These are phyloP conservation scores for Lagocephalus sceleratus DNA, from an alignment of 2,797 vertebrate genomes.

Conservation along the genomic window DNA sequence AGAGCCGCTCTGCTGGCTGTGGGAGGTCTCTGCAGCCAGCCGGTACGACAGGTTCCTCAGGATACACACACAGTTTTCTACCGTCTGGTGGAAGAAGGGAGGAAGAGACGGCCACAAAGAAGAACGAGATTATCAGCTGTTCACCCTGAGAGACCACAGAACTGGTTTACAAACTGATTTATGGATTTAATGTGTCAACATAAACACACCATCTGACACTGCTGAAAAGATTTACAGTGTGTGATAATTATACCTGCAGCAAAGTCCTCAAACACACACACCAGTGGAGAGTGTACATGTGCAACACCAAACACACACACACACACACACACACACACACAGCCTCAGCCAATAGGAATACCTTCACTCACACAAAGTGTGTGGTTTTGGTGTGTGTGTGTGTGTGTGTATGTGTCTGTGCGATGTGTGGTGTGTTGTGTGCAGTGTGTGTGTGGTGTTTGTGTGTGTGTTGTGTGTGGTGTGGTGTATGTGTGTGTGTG, in stretches of 20 bases:
- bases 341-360: neutral
- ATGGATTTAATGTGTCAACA: no score
- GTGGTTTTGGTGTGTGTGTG: no score
- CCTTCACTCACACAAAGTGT: neutral
- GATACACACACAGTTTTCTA: slow-evolving; percentile 99
- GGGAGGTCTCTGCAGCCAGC: slow-evolving; percentile 96
- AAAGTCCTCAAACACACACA: neutral
- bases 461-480: no score
- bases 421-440: no score
- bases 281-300: neutral
- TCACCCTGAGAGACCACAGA: slow-evolving; percentile 10
- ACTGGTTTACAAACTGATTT: no score
- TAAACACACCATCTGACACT: no score
- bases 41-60: slow-evolving; percentile 99
- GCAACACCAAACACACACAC: neutral
- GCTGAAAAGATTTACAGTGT: slow-evolving; percentile 17
- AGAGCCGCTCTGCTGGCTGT: slow-evolving; percentile 96
- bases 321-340: slow-evolving; percentile 1
- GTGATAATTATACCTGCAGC: slow-evolving; percentile 45
- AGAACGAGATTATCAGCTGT: slow-evolving; percentile 49
- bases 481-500: no score
- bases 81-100: slow-evolving; percentile 76
- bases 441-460: no score
- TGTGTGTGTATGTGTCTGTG: no score
- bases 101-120: neutral